Conservation (phyloP, 2,888 invertebrate species). For the Dichetophora obliterata region DNA sequence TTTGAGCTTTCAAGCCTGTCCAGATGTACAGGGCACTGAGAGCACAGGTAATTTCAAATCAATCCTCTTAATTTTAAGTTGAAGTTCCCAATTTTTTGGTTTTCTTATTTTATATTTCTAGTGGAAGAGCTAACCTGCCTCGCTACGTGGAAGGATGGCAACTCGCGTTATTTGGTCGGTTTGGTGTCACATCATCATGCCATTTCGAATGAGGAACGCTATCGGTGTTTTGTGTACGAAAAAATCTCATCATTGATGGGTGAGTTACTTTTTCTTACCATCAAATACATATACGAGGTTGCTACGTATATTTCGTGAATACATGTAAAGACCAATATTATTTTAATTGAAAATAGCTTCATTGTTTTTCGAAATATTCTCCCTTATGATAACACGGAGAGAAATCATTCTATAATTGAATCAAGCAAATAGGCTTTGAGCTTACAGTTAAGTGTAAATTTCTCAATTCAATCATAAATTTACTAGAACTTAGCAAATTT, state of each 20-base stretch:
- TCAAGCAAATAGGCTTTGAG: too few species aligned
- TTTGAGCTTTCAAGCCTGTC: constrained; percentile 94
- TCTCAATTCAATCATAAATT: too few species aligned
- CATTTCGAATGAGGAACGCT: constrained; percentile 91
- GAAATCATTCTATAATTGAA: too few species aligned
- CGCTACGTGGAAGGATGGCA: constrained; percentile 95
- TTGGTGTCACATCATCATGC: constrained; percentile 91
- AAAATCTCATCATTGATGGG: constrained; percentile 77
- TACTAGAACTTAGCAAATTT: too few species aligned
- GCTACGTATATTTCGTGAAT: too few species aligned
- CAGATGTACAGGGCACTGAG: constrained; percentile 90
- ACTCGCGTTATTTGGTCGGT: constrained; percentile 90
- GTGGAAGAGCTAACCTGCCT: constrained; percentile 92
- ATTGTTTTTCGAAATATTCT: too few species aligned
- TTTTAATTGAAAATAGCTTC: too few species aligned
- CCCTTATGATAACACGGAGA: too few species aligned
- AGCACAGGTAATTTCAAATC: constrained; percentile 79
- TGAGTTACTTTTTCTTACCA: constrained; percentile 58
- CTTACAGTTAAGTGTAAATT: too few species aligned
- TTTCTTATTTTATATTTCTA: constrained; percentile 67
- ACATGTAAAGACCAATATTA: too few species aligned
- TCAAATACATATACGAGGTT: too few species aligned
- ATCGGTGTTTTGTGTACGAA: constrained; percentile 95
- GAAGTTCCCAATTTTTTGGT: neutral
- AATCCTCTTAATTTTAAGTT: neutral